Percentiles rank a stretch among this genome's conserved stretches.
These are phyloP conservation scores for Scyliorhinus canicula DNA, from an alignment of 2,797 vertebrate genomes.

Conservation along the genomic window DNA sequence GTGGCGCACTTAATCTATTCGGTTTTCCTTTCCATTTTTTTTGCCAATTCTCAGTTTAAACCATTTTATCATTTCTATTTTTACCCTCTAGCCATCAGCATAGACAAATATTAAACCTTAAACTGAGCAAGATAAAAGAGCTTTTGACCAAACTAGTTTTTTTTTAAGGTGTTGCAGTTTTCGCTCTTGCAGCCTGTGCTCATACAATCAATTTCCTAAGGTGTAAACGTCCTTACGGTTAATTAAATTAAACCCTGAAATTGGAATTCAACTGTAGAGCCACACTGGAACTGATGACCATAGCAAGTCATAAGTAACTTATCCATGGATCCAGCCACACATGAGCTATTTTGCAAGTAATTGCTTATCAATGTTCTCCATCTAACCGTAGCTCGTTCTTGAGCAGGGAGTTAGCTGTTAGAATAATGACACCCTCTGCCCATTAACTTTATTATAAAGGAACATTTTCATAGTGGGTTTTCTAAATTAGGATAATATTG, in stretches of 20 bases:
- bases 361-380: no score
- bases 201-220: background rate
- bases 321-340: background rate
- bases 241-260: background rate
- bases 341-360: background rate
- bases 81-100: background rate
- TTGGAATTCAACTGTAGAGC: no score
- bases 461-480: background rate
- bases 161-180: background rate
- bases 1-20: no score
- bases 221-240: background rate
- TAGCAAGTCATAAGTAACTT: background rate
- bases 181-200: background rate
- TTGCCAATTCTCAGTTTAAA: no score
- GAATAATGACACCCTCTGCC: background rate
- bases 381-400: background rate
- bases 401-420: background rate
- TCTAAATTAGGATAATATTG: background rate
- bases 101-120: background rate
- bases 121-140: background rate
- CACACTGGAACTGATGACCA: no score
- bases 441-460: background rate
- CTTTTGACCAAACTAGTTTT: background rate
- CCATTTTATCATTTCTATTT: background rate
- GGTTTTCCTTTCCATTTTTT: no score